A percentile compares a stretch with the other conserved stretches of the same genome.
Conservation (phyloP, 35 echinoderm and acorn worm genomes). For the Stichopus chloronotus region DNA sequence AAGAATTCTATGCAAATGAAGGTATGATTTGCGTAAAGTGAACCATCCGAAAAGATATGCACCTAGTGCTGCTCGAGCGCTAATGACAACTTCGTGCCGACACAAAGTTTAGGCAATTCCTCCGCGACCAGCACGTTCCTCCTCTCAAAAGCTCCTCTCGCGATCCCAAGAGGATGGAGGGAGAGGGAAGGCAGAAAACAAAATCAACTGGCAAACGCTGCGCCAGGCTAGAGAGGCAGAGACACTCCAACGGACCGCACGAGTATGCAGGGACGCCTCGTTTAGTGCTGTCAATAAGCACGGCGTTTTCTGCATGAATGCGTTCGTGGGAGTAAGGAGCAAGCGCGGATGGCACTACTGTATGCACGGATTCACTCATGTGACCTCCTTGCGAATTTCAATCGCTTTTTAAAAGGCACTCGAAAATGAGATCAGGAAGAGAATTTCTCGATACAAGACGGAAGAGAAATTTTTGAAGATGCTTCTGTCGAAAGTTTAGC, state of each 20-base stretch:
- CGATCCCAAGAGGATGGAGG: slow-evolving; percentile 13
- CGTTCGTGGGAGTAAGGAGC: slow-evolving; percentile 58
- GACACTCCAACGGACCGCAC: not conserved
- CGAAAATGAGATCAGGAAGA: slow-evolving; percentile 49
- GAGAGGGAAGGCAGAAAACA: slow-evolving; percentile 3
- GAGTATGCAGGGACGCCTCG: slow-evolving; percentile 56
- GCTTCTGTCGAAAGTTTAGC: slow-evolving; percentile 38
- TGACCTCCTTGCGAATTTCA: slow-evolving; percentile 43
- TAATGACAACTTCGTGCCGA: slow-evolving; percentile 62
- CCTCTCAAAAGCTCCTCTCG: slow-evolving; percentile 48
- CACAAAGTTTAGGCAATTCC: slow-evolving; percentile 51
- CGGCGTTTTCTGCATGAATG: slow-evolving; percentile 53
- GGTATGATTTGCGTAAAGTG: slow-evolving; percentile 50
- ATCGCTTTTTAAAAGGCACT: slow-evolving; percentile 63
- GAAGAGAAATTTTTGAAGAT: slow-evolving; percentile 19
- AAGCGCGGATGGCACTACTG: slow-evolving; percentile 39
- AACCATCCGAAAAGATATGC: slow-evolving; percentile 58
- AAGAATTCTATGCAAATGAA: slow-evolving; percentile 50
- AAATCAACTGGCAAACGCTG: slow-evolving; percentile 12
- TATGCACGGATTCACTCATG: slow-evolving; percentile 62
- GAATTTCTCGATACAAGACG: slow-evolving; percentile 2
- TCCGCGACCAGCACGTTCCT: slow-evolving; percentile 45
- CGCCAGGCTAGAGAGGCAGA: not conserved
- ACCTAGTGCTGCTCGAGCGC: slow-evolving; percentile 33
- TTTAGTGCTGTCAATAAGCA: slow-evolving; percentile 61